Conservation (phyloP, 2,113 vertebrate genomes). For the Marmota monax region DNA sequence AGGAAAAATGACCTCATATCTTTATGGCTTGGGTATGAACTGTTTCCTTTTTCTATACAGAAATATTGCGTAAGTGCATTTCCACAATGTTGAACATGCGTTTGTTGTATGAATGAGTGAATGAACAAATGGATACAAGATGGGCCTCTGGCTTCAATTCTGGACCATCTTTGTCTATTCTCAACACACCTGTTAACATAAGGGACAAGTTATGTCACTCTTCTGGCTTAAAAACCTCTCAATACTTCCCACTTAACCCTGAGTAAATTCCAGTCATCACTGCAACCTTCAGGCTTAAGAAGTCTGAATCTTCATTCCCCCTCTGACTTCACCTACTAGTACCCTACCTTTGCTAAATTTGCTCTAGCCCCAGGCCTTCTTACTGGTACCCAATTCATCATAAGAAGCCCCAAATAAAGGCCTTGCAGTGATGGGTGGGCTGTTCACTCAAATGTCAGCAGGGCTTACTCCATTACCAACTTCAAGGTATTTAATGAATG, state of each 20-base stretch:
- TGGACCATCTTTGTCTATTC: neutral
- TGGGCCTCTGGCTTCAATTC: neutral
- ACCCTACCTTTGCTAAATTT: neutral
- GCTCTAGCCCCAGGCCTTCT: neutral
- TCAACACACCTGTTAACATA: neutral
- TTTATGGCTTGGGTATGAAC: too few species aligned
- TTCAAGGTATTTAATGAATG: neutral
- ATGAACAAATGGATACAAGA: neutral
- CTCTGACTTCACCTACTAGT: neutral
- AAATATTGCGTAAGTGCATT: neutral
- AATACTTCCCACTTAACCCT: neutral
- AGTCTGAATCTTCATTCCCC: neutral
- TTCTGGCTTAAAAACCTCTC: neutral
- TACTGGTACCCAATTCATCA: fast-evolving
- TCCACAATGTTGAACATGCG: too few species aligned
- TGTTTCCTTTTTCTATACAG: neutral
- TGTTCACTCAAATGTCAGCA: neutral
- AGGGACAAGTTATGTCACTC: neutral
- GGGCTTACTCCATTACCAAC: neutral
- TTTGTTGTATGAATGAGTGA: neutral
- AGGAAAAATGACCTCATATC: too few species aligned
- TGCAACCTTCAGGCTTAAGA: neutral
- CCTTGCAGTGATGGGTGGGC: neutral
- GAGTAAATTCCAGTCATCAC: neutral
- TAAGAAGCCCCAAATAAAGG: too few species aligned